Percentiles rank a stretch among this genome's conserved stretches.
Evolutionary conservation across 2,888 invertebrate species (phyloP).

Genomic region (Stomorhina lunata): DNA sequence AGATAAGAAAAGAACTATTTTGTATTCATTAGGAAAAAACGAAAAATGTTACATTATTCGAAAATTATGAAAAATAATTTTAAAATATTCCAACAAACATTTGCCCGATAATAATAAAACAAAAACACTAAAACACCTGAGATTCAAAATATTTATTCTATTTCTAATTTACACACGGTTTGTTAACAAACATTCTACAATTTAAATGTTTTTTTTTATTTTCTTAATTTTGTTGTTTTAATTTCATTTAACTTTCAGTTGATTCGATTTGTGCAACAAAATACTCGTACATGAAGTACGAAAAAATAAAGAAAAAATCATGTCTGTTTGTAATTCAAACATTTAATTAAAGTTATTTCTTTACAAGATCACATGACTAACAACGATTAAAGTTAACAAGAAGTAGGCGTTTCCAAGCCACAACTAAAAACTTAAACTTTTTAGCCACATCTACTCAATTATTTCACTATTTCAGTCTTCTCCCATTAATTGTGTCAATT

Average conservation of each 20-base stretch:
- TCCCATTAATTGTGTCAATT: constrained; percentile 54
- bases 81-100: constrained; percentile 22
- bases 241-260: constrained; percentile 15
- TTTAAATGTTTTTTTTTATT: constrained; percentile 33
- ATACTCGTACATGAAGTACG: constrained; percentile 25
- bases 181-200: constrained; percentile 45
- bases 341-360: constrained; percentile 32
- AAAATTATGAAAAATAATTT: constrained; percentile 31
- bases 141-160: constrained; percentile 26
- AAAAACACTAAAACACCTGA: background rate
- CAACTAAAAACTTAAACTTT: constrained; percentile 8
- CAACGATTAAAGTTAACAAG: constrained; percentile 63
- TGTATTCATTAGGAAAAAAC: background rate
- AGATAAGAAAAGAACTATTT: constrained; percentile 20
- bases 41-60: background rate
- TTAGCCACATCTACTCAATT: background rate
- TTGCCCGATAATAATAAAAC: background rate
- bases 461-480: constrained; percentile 8
- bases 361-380: constrained; percentile 57
- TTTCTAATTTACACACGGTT: constrained; percentile 13
- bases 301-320: constrained; percentile 23
- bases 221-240: background rate
- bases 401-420: constrained; percentile 58
- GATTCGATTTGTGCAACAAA: constrained; percentile 39
- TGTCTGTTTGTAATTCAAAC: constrained; percentile 46